Evolutionary conservation across 2,888 invertebrate genomes (phyloP), one percentile per base, ranked within the genome.

Genomic region (Aradus depressus): DNA sequence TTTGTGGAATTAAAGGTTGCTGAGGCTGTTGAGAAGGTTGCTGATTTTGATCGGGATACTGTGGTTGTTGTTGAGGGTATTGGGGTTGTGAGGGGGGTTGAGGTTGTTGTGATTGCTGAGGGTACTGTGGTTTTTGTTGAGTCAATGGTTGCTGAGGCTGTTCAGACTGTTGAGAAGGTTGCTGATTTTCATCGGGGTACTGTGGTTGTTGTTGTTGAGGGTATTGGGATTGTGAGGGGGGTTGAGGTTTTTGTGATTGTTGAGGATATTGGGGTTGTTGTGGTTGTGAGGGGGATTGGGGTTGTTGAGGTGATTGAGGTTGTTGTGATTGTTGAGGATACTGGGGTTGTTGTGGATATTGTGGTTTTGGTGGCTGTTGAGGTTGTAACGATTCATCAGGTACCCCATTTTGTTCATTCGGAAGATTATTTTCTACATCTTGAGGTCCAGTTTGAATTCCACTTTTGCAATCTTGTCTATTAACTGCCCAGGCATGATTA

Each of bases 401-500:
- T 38, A 5, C 10, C 49, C 43, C n/a, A 44, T 35, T 10, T 43
- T 47, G 35, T 32, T 38, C n/a, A 32, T 32, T 5, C 22, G 48
- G 38, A 28, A 12, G 31, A 28, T 28, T 10, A 28, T 28, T 28
- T 6, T 39, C 18, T 16, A 32, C 23, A 4, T 25, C 39, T 18
- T 14, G 39, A 4, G 23, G 23, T 10, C 25, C 42, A 28, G 31
- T 10, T 22, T 42, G 26, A 6, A 23, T 10, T 23, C 26, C 42
- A 42, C 25, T 42, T 22, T 23, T 12, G 39, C 61, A 61, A 35
- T 61, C 60, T 45, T 60, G 59, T 41, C 65, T 60, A 5, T 61
- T 59, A 22, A 66, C 67, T 8, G 66, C 66, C 64, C 67, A 68
- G 52, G 69, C 68, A 59, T 75, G 71, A 62, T 75, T 73, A 59